Conservation (phyloP, 2,888 invertebrate genomes). For the Lottia scabra region DNA sequence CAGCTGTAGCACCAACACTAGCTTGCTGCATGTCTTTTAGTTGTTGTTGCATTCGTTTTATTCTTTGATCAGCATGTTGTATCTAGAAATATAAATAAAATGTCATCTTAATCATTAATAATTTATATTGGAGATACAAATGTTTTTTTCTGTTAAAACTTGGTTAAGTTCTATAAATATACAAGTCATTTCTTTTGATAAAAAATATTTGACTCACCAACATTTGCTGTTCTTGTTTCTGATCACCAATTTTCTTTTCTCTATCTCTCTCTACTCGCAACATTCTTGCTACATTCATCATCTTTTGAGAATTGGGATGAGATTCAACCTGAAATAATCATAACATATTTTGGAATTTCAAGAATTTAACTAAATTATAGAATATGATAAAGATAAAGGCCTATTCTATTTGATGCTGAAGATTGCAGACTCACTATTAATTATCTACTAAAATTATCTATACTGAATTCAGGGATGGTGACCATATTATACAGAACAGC, state of each 20-base stretch:
- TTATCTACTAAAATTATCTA: no score
- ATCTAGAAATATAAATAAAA: constrained; percentile 57
- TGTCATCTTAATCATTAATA: neutral
- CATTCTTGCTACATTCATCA: constrained; percentile 74
- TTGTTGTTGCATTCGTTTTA: constrained; percentile 78
- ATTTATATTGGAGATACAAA: neutral
- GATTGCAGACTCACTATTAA: no score
- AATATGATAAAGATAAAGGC: no score
- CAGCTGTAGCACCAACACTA: constrained; percentile 75
- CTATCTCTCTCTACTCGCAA: constrained; percentile 75
- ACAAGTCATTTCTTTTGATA: no score
- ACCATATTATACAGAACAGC: no score
- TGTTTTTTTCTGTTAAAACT: neutral
- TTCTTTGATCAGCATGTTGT: constrained; percentile 72
- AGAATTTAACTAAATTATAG: no score
- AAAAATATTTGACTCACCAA: constrained; percentile 58
- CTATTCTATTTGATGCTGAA: no score
- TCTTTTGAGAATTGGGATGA: constrained; percentile 76
- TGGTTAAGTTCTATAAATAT: no score
- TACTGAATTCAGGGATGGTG: no score
- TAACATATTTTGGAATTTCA: neutral
- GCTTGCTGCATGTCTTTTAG: constrained; percentile 75
- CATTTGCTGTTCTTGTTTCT: constrained; percentile 74
- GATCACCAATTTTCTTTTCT: constrained; percentile 74
- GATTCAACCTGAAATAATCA: constrained; percentile 74